These are phyloP conservation scores for Pelodytes ibericus DNA, from an alignment of 2,797 vertebrate species.

Conservation along the genomic window DNA sequence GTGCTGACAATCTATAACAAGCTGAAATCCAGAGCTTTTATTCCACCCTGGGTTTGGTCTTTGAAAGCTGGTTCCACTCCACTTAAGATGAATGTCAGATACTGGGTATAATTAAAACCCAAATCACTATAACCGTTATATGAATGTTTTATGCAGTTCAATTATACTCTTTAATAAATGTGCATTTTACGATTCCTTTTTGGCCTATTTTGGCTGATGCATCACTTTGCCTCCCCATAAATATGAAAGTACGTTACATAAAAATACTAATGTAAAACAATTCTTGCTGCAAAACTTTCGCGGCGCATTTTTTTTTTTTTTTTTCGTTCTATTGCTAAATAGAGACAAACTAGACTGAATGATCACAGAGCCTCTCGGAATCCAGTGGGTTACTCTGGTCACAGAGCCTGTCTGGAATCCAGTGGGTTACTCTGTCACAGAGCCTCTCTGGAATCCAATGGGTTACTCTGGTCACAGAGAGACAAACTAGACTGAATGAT, in stretches of 20 bases:
- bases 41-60: constrained; percentile 13
- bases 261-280: constrained; percentile 45
- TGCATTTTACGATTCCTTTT: constrained; percentile 51
- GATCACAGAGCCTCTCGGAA: too few relatives aligned
- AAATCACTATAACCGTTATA: constrained; percentile 45
- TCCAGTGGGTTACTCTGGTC: too few relatives aligned
- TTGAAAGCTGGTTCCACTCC: constrained; percentile 40
- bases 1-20: neutral
- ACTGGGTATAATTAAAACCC: constrained; percentile 50
- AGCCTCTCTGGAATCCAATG: too few relatives aligned
- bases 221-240: constrained; percentile 46
- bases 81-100: constrained; percentile 45
- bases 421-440: too few relatives aligned
- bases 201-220: constrained; percentile 51
- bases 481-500: too few relatives aligned
- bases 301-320: neutral
- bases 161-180: constrained; percentile 54
- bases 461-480: too few relatives aligned
- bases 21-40: neutral
- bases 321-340: constrained; percentile 13
- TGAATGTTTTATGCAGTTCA: constrained; percentile 53
- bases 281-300: constrained; percentile 5
- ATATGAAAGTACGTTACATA: constrained; percentile 41
- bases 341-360: too few relatives aligned
- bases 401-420: too few relatives aligned